phyloP scores from a whole-genome alignment of 2,113 vertebrate genomes.

The Tragelaphus imberbis region DNA sequence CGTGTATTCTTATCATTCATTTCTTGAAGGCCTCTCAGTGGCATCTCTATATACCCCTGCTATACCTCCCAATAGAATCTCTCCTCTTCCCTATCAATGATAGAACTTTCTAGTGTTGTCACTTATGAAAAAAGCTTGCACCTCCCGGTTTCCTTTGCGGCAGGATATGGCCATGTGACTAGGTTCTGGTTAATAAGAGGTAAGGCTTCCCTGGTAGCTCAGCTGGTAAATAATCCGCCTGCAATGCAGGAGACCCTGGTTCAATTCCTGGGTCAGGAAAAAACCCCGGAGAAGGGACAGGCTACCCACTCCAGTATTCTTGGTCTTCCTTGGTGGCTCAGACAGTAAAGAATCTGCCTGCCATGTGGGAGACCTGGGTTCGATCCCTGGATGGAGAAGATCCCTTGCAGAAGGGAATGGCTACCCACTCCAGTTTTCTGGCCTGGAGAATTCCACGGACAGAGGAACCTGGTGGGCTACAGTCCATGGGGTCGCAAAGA shows the following conservation, averaged over 20 bases:
- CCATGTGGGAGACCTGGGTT: neutral
- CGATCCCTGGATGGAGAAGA: neutral
- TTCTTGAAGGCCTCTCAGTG: neutral
- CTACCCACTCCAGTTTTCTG: neutral
- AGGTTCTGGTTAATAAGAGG: neutral
- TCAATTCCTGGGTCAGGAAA: neutral
- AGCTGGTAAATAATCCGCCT: neutral
- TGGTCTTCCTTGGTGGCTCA: neutral
- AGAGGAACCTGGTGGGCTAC: neutral
- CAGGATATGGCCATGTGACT: neutral
- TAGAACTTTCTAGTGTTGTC: neutral
- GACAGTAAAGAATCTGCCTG: neutral
- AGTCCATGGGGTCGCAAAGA: neutral
- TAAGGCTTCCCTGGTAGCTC: neutral
- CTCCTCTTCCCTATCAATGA: neutral
- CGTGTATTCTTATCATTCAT: neutral
- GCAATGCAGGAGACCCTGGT: neutral
- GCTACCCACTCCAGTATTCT: neutral
- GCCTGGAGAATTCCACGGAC: neutral
- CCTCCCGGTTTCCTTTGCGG: neutral
- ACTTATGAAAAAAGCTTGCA: neutral
- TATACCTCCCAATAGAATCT: neutral
- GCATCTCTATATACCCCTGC: neutral
- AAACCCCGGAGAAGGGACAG: neutral
- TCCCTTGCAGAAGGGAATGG: neutral